These are phyloP conservation scores for Wiebesia pumilae DNA, from an alignment of 1,140 invertebrate species.

Conservation along the genomic window DNA sequence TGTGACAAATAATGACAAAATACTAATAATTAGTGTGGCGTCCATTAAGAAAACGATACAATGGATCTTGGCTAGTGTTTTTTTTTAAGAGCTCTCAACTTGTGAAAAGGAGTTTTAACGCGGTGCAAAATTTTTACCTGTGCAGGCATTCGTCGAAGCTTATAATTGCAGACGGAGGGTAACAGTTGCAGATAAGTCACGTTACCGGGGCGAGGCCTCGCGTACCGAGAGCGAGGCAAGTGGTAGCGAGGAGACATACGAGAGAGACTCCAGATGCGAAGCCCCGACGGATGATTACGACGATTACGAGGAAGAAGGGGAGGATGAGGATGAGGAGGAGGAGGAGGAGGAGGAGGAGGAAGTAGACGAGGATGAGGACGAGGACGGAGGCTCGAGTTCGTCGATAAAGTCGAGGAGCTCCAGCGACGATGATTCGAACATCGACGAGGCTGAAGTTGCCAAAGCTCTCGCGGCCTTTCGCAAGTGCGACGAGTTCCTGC, in stretches of 20 bases:
- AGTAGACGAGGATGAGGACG: slow-evolving; percentile 60
- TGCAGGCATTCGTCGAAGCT: background rate
- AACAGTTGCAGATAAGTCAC: background rate
- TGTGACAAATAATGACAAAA: no score
- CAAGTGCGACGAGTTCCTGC: slow-evolving; percentile 80
- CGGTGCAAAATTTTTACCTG: background rate
- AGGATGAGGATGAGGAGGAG: slow-evolving; percentile 56
- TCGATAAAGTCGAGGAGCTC: slow-evolving; percentile 56
- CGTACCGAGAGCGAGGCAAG: slow-evolving; percentile 9
- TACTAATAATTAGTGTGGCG: no score
- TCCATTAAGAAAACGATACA: no score
- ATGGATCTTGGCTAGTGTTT: no score
- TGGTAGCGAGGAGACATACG: slow-evolving; percentile 24
- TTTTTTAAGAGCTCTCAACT: no score
- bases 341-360: slow-evolving; percentile 69
- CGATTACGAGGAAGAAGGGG: slow-evolving; percentile 49
- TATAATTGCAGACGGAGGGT: background rate
- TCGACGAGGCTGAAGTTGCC: slow-evolving; percentile 71
- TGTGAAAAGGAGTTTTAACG: no score
- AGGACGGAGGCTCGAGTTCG: slow-evolving; percentile 73
- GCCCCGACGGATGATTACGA: background rate
- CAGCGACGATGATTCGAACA: slow-evolving; percentile 57
- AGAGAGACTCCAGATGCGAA: slow-evolving; percentile 21
- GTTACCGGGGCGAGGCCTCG: background rate
- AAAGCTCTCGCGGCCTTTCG: slow-evolving; percentile 76